Evolutionary conservation across 1,140 invertebrate species (phyloP), one percentile per base, ranked within the genome.

Genomic region (Lepidurus arcticus): DNA sequence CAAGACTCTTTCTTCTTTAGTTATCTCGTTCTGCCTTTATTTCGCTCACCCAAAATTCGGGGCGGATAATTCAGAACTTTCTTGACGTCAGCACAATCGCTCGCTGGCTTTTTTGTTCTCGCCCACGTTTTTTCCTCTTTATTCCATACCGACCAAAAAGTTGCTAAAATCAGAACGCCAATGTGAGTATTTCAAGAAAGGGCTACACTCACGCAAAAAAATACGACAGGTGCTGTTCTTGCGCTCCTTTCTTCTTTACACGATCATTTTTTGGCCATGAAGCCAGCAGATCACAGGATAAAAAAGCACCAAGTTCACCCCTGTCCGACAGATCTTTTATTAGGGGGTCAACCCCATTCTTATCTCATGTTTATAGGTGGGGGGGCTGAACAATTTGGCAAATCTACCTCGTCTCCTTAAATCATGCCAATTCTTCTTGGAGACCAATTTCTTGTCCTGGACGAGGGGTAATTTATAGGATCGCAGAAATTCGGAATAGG

Each of bases 351-450:
- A 21, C 6, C 13, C 13, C 13, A 65, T 13, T 16, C 53, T 21
- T 21, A 65, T n/a, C 16, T 16, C 21, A n/a, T 65, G 53, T 65
- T 65, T 65, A 21, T 34, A 65, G 53, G 21, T 65, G 53, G 16
- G 7, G 7, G 16, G 53, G 16, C 53, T 16, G 53, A 65, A 65
- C 53, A 65, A 65, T 65, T 65, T 65, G 53, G 53, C 53, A 65
- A 65, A 65, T 65, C 53, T 65, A n/a, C 53, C 13, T 7, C 21
- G 53, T 65, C 53, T 65, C 16, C 8, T 13, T 65, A 65, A 65
- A 65, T 65, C 53, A 65, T 65, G 53, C 53, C 53, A 65, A 65
- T 65, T 65, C 53, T 65, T 65, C 53, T n/a, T 65, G 53, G 53
- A 65, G 53, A 65, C 53, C 53, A 65, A 65, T 7, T 65, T 65